phyloP scores from a whole-genome alignment of 2,797 vertebrate species.

The Halcyon leucocephala region DNA sequence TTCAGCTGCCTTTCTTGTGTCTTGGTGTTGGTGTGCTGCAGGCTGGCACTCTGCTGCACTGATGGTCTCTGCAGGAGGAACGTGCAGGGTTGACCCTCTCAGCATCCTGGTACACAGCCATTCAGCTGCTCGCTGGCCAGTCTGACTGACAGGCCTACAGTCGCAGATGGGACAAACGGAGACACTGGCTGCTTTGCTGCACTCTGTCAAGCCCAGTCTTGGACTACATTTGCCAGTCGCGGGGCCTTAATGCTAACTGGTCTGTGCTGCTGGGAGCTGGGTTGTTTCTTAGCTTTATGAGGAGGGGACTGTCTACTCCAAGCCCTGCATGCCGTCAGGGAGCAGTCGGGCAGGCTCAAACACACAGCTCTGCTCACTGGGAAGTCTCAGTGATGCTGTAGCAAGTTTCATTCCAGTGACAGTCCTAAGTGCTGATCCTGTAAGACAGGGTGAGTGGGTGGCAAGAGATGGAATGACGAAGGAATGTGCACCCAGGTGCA shows the following conservation, averaged over 20 bases:
- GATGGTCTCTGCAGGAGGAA: not conserved
- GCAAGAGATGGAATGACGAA: not conserved
- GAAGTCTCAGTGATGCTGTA: not conserved
- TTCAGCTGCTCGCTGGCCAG: fast-evolving
- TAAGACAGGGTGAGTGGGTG: not conserved
- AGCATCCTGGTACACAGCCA: fast-evolving
- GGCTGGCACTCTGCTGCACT: not conserved
- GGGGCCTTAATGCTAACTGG: not conserved
- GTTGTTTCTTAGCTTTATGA: not conserved
- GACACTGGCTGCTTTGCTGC: not conserved
- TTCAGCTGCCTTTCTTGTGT: not conserved
- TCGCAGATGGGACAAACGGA: not conserved
- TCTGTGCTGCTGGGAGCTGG: not conserved
- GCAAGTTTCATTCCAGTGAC: not conserved
- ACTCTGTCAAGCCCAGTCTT: not conserved
- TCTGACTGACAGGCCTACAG: not conserved
- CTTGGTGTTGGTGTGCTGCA: not conserved
- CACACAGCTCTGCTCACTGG: not conserved
- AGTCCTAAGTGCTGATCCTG: not conserved
- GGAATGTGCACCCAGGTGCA: not conserved
- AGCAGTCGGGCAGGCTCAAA: fast-evolving
- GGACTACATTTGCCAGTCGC: not conserved
- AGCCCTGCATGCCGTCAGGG: not conserved
- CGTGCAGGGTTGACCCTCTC: fast-evolving
- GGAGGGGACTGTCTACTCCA: not conserved